phyloP scores from a whole-genome alignment of 2,113 vertebrate species.

The Oceanites oceanicus region DNA sequence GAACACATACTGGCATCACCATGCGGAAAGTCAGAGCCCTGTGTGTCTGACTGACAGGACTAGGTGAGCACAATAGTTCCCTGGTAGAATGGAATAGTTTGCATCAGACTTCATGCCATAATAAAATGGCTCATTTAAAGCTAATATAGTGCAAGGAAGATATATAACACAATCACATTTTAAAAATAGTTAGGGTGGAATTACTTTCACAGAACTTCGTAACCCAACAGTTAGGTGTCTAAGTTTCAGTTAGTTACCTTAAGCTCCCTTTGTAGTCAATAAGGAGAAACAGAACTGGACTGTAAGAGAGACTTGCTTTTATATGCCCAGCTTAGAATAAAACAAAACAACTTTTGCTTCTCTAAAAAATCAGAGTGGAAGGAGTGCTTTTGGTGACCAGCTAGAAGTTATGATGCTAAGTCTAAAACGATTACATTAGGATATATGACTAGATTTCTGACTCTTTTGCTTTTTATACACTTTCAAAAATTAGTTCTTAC shows the following conservation, averaged over 20 bases:
- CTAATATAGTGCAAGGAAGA: background rate
- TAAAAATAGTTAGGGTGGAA: background rate
- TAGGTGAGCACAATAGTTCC: fast-evolving
- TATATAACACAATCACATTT: background rate
- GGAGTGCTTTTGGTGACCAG: background rate
- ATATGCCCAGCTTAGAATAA: background rate
- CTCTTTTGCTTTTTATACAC: background rate
- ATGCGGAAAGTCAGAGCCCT: background rate
- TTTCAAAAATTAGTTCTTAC: background rate
- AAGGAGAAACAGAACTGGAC: background rate
- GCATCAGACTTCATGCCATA: background rate
- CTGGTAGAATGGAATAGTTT: background rate
- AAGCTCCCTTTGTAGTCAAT: background rate
- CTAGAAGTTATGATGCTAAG: background rate
- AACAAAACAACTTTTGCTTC: background rate
- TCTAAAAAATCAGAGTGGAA: background rate
- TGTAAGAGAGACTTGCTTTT: background rate
- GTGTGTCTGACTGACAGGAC: background rate
- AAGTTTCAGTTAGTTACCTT: background rate
- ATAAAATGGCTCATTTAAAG: background rate
- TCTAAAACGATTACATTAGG: background rate
- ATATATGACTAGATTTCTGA: background rate
- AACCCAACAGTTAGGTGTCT: background rate
- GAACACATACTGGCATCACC: background rate
- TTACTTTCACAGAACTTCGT: background rate